These are phyloP conservation scores for Agonum fuliginosum DNA, from an alignment of 2,888 invertebrate species.

Conservation along the genomic window DNA sequence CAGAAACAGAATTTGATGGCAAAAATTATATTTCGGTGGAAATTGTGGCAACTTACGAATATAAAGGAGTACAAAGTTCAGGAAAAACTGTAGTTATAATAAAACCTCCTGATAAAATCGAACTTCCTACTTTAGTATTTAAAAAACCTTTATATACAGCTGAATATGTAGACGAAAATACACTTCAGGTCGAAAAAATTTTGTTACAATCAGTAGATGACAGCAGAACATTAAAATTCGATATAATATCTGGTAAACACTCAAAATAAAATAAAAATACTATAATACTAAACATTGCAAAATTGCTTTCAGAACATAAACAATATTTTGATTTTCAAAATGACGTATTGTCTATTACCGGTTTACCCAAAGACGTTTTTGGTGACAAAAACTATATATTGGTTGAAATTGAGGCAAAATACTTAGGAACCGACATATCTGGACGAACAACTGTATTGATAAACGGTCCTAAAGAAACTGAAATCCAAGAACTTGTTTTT, in stretches of 20 bases:
- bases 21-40: not conserved
- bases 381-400: not conserved
- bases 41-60: not conserved
- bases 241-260: not conserved
- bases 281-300: not conserved
- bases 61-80: not conserved
- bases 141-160: no score
- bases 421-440: no score
- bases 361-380: not conserved
- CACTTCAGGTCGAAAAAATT: not conserved
- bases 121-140: no score
- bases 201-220: not conserved
- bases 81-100: not conserved
- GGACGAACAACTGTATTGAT: not conserved
- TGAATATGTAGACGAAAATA: no score
- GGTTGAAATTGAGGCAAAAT: not conserved
- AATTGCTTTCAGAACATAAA: not conserved
- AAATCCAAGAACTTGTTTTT: not conserved
- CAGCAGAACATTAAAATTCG: not conserved
- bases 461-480: constrained; percentile 4
- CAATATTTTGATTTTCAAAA: not conserved
- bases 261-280: not conserved
- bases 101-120: no score
- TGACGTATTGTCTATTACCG: not conserved
- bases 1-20: not conserved